A percentile compares a stretch with the other conserved stretches of the same genome.
phyloP scores from a whole-genome alignment of 2,797 vertebrate genomes.

The Sebastes reedi region DNA sequence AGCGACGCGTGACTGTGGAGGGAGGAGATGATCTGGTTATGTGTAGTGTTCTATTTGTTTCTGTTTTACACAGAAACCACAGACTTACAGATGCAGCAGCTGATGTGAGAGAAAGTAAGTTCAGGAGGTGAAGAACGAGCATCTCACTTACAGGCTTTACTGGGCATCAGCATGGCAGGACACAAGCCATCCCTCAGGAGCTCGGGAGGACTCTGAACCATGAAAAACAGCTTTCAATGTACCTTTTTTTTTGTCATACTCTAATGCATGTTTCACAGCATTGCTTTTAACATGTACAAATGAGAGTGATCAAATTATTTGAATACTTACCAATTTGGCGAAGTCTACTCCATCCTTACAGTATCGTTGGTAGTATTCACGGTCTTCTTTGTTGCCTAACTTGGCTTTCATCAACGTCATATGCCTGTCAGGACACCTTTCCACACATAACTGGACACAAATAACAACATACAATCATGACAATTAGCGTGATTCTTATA shows the following conservation, averaged over 20 bases:
- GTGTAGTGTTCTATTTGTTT: neutral
- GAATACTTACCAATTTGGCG: constrained; percentile 44
- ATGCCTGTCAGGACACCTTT: constrained; percentile 84
- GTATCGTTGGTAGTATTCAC: constrained; percentile 84
- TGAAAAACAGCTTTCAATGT: neutral
- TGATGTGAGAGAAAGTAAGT: neutral
- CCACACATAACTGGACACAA: constrained; percentile 88
- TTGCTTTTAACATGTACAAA: neutral
- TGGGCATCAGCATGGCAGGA: constrained; percentile 89
- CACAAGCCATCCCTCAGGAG: constrained; percentile 86
- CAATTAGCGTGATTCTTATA: neutral
- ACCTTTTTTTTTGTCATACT: neutral
- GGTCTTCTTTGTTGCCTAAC: constrained; percentile 16
- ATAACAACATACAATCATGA: constrained; percentile 4
- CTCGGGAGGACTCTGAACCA: constrained; percentile 73
- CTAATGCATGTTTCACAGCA: neutral
- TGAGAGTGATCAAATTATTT: neutral
- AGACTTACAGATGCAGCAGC: neutral
- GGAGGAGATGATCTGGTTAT: constrained; percentile 1
- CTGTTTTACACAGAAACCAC: neutral
- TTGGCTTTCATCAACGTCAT: constrained; percentile 79
- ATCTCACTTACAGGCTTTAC: constrained; percentile 86
- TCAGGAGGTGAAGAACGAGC: neutral
- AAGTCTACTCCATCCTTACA: constrained; percentile 81
- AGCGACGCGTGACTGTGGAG: constrained; percentile 87